phyloP scores from a whole-genome alignment of 64 coral and sea anemone genomes.

The Dendrophyllia cribrosa region DNA sequence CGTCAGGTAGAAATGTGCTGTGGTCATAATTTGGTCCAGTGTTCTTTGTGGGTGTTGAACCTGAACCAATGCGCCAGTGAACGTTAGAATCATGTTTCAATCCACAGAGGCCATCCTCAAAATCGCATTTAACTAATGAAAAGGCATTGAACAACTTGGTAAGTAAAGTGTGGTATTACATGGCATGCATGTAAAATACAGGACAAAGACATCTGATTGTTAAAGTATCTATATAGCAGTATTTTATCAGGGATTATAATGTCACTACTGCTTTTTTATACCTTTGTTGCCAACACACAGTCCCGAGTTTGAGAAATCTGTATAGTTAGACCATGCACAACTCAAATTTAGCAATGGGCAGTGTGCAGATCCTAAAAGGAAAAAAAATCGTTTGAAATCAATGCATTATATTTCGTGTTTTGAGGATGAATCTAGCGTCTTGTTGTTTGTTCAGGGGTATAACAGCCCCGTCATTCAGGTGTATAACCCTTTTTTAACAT shows the following conservation, averaged over 20 bases:
- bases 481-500: too few species aligned
- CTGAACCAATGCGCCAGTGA: slow-evolving; percentile 42
- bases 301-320: background rate
- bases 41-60: slow-evolving; percentile 61
- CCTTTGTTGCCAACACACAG: slow-evolving; percentile 15
- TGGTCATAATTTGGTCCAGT: slow-evolving; percentile 68
- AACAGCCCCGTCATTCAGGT: too few species aligned
- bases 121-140: slow-evolving; percentile 53
- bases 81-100: slow-evolving; percentile 28
- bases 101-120: slow-evolving; percentile 46
- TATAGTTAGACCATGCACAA: slow-evolving; percentile 4
- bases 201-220: too few species aligned
- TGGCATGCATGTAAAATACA: background rate
- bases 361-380: background rate
- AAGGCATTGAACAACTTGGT: background rate
- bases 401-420: background rate
- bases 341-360: background rate
- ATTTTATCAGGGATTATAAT: too few species aligned
- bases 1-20: slow-evolving; percentile 24
- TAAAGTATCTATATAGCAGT: too few species aligned
- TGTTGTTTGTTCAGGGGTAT: too few species aligned
- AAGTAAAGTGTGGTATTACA: background rate
- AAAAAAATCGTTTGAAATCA: background rate
- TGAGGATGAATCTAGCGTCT: too few species aligned
- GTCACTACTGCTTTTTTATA: background rate